Percentiles rank a stretch among this genome's conserved stretches.
These are phyloP conservation scores for Nanorana parkeri DNA, from an alignment of 2,113 vertebrate species.

Conservation along the genomic window DNA sequence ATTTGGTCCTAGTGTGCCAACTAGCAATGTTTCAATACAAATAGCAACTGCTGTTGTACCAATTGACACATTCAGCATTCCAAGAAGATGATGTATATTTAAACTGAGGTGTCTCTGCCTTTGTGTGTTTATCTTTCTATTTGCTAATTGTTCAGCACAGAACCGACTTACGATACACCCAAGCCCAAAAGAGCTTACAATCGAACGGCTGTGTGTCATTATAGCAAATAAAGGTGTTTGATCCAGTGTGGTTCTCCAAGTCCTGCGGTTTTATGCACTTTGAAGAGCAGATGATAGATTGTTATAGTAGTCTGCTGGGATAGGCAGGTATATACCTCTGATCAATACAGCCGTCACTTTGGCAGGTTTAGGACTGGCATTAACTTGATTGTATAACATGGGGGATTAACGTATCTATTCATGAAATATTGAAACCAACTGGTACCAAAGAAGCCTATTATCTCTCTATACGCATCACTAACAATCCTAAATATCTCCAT, in stretches of 20 bases:
- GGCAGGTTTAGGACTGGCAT: conserved; percentile 11
- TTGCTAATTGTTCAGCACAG: not conserved
- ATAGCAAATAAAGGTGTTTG: not conserved
- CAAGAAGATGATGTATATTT: conserved; percentile 12
- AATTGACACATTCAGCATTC: too few species aligned
- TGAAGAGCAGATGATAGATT: conserved; percentile 20
- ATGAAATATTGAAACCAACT: conserved; percentile 1
- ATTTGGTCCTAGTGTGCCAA: too few species aligned
- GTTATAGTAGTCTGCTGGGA: not conserved
- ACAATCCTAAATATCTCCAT: conserved; percentile 20
- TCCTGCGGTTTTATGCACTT: not conserved
- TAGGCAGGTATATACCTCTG: not conserved
- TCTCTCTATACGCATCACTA: conserved; percentile 33
- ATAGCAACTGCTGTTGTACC: too few species aligned
- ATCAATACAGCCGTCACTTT: conserved; percentile 14
- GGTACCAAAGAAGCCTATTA: conserved; percentile 15
- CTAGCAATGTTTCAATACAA: too few species aligned
- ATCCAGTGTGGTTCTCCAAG: not conserved
- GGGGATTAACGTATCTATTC: conserved; percentile 46
- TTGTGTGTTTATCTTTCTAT: not conserved
- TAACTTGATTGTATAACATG: not conserved
- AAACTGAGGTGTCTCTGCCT: conserved; percentile 4
- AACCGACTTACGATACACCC: not conserved
- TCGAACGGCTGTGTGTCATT: conserved; percentile 11
- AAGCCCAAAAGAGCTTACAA: conserved; percentile 29